Evolutionary conservation across 2,113 vertebrate species (phyloP).

Genomic region (Microcebus griseorufus): DNA sequence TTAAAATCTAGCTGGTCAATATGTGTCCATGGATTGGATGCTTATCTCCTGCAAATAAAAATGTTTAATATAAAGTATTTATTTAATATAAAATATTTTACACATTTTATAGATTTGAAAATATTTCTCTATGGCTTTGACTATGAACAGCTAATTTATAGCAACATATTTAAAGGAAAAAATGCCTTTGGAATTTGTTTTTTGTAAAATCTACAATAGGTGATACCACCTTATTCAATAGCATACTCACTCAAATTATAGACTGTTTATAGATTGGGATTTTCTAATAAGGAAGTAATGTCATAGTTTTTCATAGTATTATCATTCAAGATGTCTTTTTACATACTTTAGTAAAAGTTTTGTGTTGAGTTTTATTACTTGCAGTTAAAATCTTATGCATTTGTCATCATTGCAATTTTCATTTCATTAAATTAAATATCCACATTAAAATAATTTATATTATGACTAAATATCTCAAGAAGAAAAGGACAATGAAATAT

Average conservation of each 20-base stretch:
- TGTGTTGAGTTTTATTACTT: slow-evolving; percentile 64
- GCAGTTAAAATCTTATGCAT: slow-evolving; percentile 62
- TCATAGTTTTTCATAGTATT: neutral
- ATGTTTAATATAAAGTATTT: neutral
- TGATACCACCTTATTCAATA: neutral
- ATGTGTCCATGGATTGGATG: neutral
- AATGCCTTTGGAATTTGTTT: neutral
- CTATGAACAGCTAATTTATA: neutral
- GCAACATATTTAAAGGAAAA: neutral
- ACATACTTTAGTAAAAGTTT: slow-evolving; percentile 52
- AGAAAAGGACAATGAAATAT: slow-evolving; percentile 47
- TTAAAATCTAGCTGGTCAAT: neutral
- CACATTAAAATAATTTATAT: slow-evolving; percentile 60
- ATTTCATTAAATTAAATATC: slow-evolving; percentile 75
- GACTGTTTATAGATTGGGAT: neutral
- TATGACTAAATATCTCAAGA: slow-evolving; percentile 60
- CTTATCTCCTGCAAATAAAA: neutral
- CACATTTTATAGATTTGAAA: neutral
- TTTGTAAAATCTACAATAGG: neutral
- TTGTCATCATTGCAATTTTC: slow-evolving; percentile 60
- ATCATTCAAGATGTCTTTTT: slow-evolving; percentile 36
- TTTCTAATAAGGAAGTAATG: slow-evolving; percentile 3
- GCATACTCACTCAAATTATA: neutral
- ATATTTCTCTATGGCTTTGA: neutral
- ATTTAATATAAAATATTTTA: neutral